Percentiles rank a stretch among this genome's conserved stretches.
These are phyloP conservation scores for Zaprionus ornatus DNA, from an alignment of 1,140 invertebrate genomes.

Conservation along the genomic window DNA sequence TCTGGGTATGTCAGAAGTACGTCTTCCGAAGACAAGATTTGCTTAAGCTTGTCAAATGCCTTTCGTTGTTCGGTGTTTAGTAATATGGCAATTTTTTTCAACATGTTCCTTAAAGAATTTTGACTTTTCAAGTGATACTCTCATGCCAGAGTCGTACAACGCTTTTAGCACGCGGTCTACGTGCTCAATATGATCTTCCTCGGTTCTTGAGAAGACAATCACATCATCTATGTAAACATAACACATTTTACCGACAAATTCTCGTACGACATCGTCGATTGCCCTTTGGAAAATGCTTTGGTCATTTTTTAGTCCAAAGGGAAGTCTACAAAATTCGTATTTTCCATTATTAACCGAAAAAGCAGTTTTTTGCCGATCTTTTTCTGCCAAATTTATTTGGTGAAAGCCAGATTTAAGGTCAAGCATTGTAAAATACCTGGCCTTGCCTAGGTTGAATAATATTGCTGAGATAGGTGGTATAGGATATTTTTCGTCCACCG, in stretches of 20 bases:
- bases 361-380: background rate
- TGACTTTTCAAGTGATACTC: background rate
- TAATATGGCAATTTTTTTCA: background rate
- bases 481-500: no score
- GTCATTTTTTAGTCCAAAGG: no score
- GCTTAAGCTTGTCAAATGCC: background rate
- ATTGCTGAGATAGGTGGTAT: no score
- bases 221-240: conserved; percentile 2
- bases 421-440: no score
- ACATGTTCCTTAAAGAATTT: background rate
- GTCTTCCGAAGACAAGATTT: background rate
- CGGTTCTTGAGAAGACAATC: background rate
- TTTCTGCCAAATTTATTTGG: no score
- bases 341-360: conserved; percentile 9
- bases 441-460: no score
- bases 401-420: no score
- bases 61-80: background rate
- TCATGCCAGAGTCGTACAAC: background rate
- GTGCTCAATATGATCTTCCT: background rate
- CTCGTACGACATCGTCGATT: background rate
- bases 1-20: background rate
- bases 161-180: background rate
- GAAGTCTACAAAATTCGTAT: conserved; percentile 6
- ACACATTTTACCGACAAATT: background rate
- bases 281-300: background rate